Base-by-base conservation (phyloP, 1,140 invertebrate genomes). In the Sycophila sp. region DNA sequence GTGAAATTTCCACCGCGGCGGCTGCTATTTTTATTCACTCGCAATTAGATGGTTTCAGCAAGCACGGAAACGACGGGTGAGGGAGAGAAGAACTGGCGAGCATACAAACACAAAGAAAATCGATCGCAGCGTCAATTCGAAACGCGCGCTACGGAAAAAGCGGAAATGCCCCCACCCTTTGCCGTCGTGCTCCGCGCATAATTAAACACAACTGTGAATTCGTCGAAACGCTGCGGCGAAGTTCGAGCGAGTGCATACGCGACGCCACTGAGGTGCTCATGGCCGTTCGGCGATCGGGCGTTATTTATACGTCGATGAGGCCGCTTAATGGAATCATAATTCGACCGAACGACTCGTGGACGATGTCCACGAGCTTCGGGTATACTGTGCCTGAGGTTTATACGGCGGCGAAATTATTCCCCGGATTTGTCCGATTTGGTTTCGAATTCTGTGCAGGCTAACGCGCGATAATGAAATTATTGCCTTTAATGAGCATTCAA, bases 1-100 rank as follows among this genome's bases (percentile, higher is more conserved):
- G n/a, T 26, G 13, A 17, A 47, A 62, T 47, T 47, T 42, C 26
- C n/a, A 6, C 22, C 2, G 15, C 45, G 15, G 24, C 2, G 17
- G 11, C n/a, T 5, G 19, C 28, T 65, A 65, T 55, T 40, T 40
- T 13, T 26, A 55, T 28, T 55, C 62, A 40, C 28, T 53, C n/a
- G 24, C 49, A 40, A 53, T 65, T 40, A 53, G 24, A 55, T 11
- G 22, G 19, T 17, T 64, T 64, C 34, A 26, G 17, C n/a, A n/a
- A n/a, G n/a, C n/a, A n/a, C n/a, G n/a, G n/a, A n/a, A n/a, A n/a
- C 30, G 5, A 0, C 11, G 4, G 0, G 7, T 47, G 26, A 47
- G 10, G 4, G 34, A 42, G 22, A 60, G 34, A 17, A 24, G 42
- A 19, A 17, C 42, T 26, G 11, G n/a, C 40, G 19, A 17, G 30